These are phyloP conservation scores for Vultur gryphus DNA, from an alignment of 2,797 vertebrate species.

Conservation along the genomic window DNA sequence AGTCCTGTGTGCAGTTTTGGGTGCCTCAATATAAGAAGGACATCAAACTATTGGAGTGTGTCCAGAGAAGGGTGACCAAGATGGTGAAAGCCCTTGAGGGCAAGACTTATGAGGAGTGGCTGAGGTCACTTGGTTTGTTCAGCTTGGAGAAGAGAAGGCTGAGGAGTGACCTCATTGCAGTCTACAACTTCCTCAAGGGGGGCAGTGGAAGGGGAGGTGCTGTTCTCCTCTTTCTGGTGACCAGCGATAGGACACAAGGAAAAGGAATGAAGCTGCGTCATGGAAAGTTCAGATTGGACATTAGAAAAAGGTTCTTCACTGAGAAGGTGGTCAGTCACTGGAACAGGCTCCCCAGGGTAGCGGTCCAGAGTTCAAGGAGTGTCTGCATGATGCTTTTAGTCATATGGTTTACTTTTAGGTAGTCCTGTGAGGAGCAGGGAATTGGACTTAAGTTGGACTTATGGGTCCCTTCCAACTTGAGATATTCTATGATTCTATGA, in stretches of 20 bases:
- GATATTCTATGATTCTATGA: not conserved
- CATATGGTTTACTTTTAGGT: not conserved
- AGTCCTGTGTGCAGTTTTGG: not conserved
- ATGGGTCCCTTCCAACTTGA: not conserved
- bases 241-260: rapidly evolving
- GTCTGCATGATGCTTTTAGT: not conserved
- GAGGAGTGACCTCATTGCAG: not conserved
- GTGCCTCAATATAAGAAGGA: rapidly evolving
- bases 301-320: not conserved
- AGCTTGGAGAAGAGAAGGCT: not conserved
- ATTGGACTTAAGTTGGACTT: not conserved
- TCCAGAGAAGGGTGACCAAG: not conserved
- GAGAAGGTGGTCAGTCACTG: rapidly evolving
- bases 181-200: not conserved
- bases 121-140: not conserved
- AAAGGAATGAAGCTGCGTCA: not conserved
- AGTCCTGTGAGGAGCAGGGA: not conserved
- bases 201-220: rapidly evolving
- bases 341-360: not conserved
- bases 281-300: not conserved
- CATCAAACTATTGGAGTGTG: not conserved
- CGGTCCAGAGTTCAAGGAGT: not conserved
- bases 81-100: not conserved
- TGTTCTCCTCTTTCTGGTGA: not conserved
- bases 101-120: not conserved